These are phyloP conservation scores for Semibalanus balanoides DNA, from an alignment of 1,140 invertebrate species.

Conservation along the genomic window DNA sequence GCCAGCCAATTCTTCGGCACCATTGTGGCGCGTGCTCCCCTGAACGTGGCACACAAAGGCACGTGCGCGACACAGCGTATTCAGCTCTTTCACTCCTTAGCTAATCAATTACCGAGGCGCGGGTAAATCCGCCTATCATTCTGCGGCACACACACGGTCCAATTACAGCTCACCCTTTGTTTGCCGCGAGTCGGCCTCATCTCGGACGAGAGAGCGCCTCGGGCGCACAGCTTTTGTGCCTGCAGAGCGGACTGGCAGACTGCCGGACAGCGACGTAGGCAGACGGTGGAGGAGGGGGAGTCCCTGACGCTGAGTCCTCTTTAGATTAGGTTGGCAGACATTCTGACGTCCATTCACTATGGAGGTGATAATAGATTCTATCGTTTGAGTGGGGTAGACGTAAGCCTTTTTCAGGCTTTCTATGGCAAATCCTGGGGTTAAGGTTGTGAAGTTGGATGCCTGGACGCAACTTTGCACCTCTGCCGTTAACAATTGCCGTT, in stretches of 20 bases:
- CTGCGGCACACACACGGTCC: not conserved
- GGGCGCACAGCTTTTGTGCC: not conserved
- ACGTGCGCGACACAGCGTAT: not conserved
- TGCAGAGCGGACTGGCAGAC: not conserved
- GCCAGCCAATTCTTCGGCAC: not conserved
- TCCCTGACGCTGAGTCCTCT: no score
- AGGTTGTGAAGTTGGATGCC: no score
- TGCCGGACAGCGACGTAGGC: not conserved
- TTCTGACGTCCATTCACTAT: no score
- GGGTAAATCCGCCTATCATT: not conserved
- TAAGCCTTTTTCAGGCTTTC: no score
- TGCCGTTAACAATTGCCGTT: no score
- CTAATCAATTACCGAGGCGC: not conserved
- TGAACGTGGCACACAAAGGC: not conserved
- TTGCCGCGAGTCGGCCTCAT: not conserved
- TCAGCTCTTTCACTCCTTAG: slow-evolving; percentile 1
- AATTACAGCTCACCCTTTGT: not conserved
- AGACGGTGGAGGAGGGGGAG: no score
- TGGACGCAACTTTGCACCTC: no score
- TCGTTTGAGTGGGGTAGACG: no score
- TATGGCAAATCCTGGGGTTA: no score
- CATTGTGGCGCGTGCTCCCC: not conserved
- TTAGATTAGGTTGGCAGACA: no score
- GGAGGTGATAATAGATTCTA: no score
- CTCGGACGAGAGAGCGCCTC: not conserved